Evolutionary conservation across 2,113 vertebrate genomes (phyloP).

Genomic region (Dasypus novemcinctus): DNA sequence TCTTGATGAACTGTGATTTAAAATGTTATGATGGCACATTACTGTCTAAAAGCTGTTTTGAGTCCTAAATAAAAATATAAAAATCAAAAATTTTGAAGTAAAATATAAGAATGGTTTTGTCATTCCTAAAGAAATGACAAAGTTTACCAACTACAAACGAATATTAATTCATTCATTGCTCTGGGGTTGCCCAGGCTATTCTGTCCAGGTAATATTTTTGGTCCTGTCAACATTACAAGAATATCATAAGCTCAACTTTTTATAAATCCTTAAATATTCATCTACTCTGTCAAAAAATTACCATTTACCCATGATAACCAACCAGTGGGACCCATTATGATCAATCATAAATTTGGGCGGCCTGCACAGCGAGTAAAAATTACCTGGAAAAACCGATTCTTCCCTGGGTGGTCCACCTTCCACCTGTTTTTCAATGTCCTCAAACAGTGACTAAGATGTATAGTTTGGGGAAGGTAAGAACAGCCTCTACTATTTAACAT

Average conservation of each 20-base stretch:
- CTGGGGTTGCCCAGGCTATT: not conserved
- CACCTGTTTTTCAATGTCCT: not conserved
- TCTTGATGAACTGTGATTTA: not conserved
- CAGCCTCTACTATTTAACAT: not conserved
- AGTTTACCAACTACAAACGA: not conserved
- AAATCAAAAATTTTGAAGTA: constrained; percentile 37
- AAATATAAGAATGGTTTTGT: not conserved
- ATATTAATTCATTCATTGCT: not conserved
- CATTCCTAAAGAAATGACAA: constrained; percentile 23
- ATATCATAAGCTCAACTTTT: not conserved
- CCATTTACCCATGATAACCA: not conserved
- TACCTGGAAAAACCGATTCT: constrained; percentile 32
- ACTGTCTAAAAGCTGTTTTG: not conserved
- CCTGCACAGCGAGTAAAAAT: not conserved
- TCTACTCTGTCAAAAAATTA: constrained; percentile 38
- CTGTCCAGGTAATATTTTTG: not conserved
- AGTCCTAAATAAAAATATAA: not conserved
- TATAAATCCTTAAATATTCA: constrained; percentile 43
- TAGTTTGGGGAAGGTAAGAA: not conserved
- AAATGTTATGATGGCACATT: constrained; percentile 4
- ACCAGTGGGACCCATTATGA: not conserved
- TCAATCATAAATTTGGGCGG: not conserved
- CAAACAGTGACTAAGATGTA: not conserved
- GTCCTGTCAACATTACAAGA: constrained; percentile 15
- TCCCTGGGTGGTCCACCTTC: not conserved